A percentile compares a stretch with the other conserved stretches of the same genome.
phyloP scores from a whole-genome alignment of 1,140 invertebrate genomes.

The Papilio polytes region DNA sequence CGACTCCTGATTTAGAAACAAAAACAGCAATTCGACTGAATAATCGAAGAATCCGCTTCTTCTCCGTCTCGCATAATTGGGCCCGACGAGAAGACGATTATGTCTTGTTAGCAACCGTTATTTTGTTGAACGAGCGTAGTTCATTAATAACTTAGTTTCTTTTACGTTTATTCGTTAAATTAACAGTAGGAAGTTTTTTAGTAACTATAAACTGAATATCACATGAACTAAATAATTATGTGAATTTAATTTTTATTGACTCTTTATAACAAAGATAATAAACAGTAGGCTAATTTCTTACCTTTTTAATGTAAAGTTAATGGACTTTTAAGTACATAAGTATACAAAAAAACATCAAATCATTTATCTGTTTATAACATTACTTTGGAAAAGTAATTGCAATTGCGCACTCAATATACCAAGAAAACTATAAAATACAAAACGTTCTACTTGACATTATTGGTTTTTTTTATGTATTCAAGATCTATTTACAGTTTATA shows the following conservation, averaged over 20 bases:
- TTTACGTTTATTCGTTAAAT: not conserved
- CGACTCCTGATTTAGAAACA: conserved; percentile 46
- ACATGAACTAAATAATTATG: too few relatives aligned
- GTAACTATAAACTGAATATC: not conserved
- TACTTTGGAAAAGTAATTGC: too few relatives aligned
- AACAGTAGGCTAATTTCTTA: too few relatives aligned
- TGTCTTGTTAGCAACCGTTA: conserved; percentile 36
- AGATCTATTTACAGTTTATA: not conserved
- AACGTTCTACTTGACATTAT: not conserved
- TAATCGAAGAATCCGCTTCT: conserved; percentile 59
- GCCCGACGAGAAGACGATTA: conserved; percentile 22
- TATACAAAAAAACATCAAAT: too few relatives aligned
- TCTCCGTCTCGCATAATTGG: conserved; percentile 47
- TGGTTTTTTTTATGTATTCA: not conserved
- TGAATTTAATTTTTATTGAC: too few relatives aligned
- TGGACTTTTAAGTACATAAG: too few relatives aligned
- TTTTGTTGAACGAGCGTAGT: conserved; percentile 4
- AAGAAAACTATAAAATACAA: not conserved
- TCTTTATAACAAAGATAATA: too few relatives aligned
- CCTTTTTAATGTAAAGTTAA: too few relatives aligned
- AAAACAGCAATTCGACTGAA: conserved; percentile 56
- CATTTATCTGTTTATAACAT: too few relatives aligned
- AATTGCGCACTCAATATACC: too few relatives aligned
- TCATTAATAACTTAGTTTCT: conserved; percentile 12
- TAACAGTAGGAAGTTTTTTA: not conserved